phyloP scores from a whole-genome alignment of 2,113 vertebrate species.

The Saccopteryx bilineata region DNA sequence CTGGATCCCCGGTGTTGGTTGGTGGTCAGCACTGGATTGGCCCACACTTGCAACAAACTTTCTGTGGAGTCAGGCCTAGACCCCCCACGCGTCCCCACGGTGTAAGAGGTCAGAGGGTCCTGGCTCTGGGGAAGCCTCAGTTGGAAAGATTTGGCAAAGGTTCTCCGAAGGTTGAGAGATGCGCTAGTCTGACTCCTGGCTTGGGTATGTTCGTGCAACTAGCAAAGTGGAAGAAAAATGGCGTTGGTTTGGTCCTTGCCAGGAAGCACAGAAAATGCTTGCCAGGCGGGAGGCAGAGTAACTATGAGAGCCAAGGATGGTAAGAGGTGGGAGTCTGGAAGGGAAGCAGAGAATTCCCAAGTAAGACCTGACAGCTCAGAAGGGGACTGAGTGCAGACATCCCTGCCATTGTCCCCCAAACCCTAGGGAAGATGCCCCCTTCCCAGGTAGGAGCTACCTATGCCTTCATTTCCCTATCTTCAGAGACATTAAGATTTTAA shows the following conservation, averaged over 20 bases:
- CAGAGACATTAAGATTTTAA: not conserved
- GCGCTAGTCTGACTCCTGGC: not conserved
- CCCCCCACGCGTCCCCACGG: rapidly evolving
- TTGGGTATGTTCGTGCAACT: not conserved
- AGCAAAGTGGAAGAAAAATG: not conserved
- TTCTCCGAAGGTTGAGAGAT: not conserved
- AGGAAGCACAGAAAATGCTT: not conserved
- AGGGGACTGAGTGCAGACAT: not conserved
- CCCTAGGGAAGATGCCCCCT: not conserved
- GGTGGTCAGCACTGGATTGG: not conserved
- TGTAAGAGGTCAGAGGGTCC: not conserved
- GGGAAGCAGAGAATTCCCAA: not conserved
- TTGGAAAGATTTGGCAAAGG: not conserved
- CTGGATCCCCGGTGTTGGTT: rapidly evolving
- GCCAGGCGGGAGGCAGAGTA: not conserved
- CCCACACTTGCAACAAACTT: rapidly evolving
- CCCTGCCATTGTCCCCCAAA: too few species aligned
- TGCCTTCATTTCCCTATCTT: not conserved
- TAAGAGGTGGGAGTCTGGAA: not conserved
- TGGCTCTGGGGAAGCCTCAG: rapidly evolving
- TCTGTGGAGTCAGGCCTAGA: not conserved
- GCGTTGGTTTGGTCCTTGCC: not conserved
- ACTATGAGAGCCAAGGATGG: not conserved
- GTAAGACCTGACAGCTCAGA: not conserved
- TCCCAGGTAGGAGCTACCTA: not conserved